Evolutionary conservation across 1,140 invertebrate genomes (phyloP), one percentile per base, ranked within the genome.

Genomic region (Sycophaga agraensis): DNA sequence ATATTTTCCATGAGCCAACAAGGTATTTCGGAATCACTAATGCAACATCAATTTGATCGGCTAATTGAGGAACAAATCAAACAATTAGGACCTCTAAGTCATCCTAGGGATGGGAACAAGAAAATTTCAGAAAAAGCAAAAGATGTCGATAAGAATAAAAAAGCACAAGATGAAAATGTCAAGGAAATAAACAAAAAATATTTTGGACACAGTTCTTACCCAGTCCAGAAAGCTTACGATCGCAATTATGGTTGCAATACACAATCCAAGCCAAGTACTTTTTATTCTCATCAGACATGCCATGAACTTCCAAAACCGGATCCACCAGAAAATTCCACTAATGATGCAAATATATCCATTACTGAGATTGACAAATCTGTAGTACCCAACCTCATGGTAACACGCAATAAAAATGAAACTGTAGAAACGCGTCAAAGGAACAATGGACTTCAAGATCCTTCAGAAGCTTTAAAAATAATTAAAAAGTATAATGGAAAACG

Each of bases 371-470:
- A 34, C 12, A 31, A 31, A 34, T 16, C 16, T 11, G 17, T 2
- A 14, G 28, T 14, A 1, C 16, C 4, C 0, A 17, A 50, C 0
- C n/a, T 4, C 6, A n/a, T 19, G 28, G 28, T 6, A 11, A 31
- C 28, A 31, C 28, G 11, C 28, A 31, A 31, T 11, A 31, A 72
- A 40, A 70, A 70, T 16, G 65, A 76, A 11, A 46, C 67, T 0
- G 39, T 71, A 0, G 56, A 59, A 7, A 62, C 66, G 5, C 69
- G 71, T 28, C 70, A 65, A 17, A 63, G 69, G 12, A 78, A 77
- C 43, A 78, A 79, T 55, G 77, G 77, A 6, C 37, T 79, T 19
- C 77, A 79, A 42, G 71, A 78, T 37, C 59, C 34, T 12, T 21
- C 7, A 0, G 19, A 19, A 0, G 59, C 59, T 14, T 58, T 0